Conservation (phyloP, 2,888 invertebrate genomes). For the Yponomeuta malinellus region DNA sequence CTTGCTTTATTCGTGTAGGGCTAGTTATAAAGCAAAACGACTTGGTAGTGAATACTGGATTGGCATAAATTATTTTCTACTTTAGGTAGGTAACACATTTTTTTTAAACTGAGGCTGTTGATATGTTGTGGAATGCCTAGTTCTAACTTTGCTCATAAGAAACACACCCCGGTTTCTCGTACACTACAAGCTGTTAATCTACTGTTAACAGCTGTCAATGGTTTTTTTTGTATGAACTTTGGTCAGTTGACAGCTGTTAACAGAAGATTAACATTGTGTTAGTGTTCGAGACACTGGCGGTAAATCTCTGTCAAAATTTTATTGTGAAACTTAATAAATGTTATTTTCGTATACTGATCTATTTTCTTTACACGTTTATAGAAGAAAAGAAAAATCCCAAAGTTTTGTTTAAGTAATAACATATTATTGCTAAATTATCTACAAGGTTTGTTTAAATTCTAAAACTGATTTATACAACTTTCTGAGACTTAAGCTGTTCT, state of each 20-base stretch:
- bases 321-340: slow-evolving; percentile 10
- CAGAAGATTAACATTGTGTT: too few species aligned
- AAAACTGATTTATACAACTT: background rate
- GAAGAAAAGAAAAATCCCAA: background rate
- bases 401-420: background rate
- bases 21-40: background rate
- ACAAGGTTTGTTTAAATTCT: slow-evolving; percentile 9
- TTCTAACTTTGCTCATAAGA: background rate
- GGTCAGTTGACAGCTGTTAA: too few species aligned
- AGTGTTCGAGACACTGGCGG: too few species aligned
- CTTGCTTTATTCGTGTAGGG: background rate
- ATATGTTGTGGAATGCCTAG: background rate
- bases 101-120: slow-evolving; percentile 7
- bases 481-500: slow-evolving; percentile 75
- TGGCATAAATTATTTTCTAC: slow-evolving; percentile 12
- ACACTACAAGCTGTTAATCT: too few species aligned
- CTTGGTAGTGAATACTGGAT: background rate
- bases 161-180: background rate
- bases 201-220: too few species aligned
- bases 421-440: slow-evolving; percentile 5
- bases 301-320: background rate
- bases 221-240: too few species aligned
- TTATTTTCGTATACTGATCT: slow-evolving; percentile 8
- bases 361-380: background rate
- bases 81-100: background rate